Evolutionary conservation across 2,797 vertebrate genomes (phyloP), one percentile per base, ranked within the genome.

Genomic region (Sebastes steindachneri): DNA sequence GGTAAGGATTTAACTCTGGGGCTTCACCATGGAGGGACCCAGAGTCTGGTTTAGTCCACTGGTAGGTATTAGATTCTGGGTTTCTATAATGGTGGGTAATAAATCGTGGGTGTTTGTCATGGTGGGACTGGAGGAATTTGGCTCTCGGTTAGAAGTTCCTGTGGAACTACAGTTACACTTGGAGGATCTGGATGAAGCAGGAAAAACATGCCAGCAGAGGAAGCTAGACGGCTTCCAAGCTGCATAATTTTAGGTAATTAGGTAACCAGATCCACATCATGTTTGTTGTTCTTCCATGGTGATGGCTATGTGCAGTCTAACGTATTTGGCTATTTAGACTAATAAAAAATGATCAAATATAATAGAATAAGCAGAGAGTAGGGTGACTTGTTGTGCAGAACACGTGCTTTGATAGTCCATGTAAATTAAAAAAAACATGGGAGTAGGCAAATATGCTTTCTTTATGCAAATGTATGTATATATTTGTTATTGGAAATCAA

Each of bases 51-150:
- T 83, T 83, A 19, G 80, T 75, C 25, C 55, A n/a, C 31, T 79
- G 83, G 75, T 82, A 73, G 73, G 77, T 85, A 82, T 93, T 90
- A 87, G 72, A 88, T 77, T 91, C 75, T 82, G 4, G 73, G 67
- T 90, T 91, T 82, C 86, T 75, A 53, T 82, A 88, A 92, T 82
- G 51, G 85, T 75, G 73, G 84, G 89, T 92, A 87, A 90, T 94
- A 93, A 93, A 92, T 88, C 89, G 83, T 87, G 89, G 92, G 72
- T 84, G 71, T 76, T 86, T 90, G 82, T 92, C 86, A 85, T 75
- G 76, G 77, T 84, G 80, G 72, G 82, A 84, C 65, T 31, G n/a
- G 51, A 89, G 74, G 89, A 86, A 90, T 92, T 90, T 86, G 79
- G 75, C 86, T 82, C 62, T 15, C 25, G 84, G 78, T 69, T 72